Percentiles rank a stretch among this genome's conserved stretches.
phyloP scores from a whole-genome alignment of 2,113 vertebrate genomes.

The Archilochus colubris region DNA sequence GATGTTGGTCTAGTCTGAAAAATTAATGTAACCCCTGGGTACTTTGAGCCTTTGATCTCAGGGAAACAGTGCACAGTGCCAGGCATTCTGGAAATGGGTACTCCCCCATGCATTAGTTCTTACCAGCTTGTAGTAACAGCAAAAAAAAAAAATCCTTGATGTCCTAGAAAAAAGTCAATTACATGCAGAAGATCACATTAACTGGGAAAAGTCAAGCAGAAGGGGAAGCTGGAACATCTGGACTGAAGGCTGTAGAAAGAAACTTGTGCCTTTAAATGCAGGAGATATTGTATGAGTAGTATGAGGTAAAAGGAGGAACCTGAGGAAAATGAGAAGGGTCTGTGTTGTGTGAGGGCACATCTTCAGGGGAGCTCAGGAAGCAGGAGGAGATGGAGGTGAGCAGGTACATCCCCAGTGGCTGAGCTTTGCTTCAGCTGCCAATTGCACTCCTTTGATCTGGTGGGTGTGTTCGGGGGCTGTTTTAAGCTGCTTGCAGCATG shows the following conservation, averaged over 20 bases:
- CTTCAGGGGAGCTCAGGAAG: neutral
- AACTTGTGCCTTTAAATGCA: neutral
- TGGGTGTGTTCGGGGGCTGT: neutral
- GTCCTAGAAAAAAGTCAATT: neutral
- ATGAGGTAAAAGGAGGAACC: neutral
- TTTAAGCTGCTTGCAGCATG: neutral
- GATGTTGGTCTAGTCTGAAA: neutral
- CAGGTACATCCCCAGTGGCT: neutral
- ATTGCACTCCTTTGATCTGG: neutral
- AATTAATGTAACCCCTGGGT: neutral
- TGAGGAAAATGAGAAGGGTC: neutral
- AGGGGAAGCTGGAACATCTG: neutral
- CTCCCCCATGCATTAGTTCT: neutral
- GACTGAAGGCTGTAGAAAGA: neutral
- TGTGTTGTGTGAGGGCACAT: neutral
- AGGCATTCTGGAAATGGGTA: neutral
- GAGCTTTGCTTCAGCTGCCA: neutral
- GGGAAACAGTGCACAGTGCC: neutral
- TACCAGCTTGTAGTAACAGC: neutral
- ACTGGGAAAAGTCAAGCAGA: neutral
- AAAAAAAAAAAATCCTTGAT: neutral
- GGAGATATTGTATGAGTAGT: neutral
- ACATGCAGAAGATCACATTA: neutral
- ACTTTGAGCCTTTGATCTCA: neutral
- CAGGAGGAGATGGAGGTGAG: neutral